A percentile compares a stretch with the other conserved stretches of the same genome.
phyloP scores from a whole-genome alignment of 2,888 invertebrate genomes.

The Himalopsyche tibetana region DNA sequence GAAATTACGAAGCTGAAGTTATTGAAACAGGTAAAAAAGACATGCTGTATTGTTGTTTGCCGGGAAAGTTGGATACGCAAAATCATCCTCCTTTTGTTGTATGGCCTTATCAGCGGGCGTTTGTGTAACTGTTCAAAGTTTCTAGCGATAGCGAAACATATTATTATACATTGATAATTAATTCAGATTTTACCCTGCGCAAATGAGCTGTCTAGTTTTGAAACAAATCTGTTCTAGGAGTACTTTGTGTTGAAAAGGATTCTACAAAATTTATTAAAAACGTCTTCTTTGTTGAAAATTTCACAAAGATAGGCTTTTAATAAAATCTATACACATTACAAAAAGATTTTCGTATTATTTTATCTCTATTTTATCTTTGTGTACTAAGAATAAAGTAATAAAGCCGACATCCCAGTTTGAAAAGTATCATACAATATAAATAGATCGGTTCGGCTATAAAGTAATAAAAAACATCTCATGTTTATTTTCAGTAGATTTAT shows the following conservation, averaged over 20 bases:
- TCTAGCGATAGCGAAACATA: constrained; percentile 52
- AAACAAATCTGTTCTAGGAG: constrained; percentile 12
- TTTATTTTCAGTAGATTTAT: no score
- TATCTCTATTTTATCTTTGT: no score
- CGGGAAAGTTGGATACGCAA: constrained; percentile 43
- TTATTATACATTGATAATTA: constrained; percentile 53
- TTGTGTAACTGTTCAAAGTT: constrained; percentile 44
- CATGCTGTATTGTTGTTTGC: constrained; percentile 16
- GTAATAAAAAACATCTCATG: no score
- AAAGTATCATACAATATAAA: no score
- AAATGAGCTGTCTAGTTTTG: constrained; percentile 40
- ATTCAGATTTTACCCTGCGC: constrained; percentile 47
- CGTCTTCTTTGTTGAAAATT: constrained; percentile 17
- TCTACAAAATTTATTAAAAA: neutral
- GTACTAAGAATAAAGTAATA: no score
- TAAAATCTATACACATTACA: neutral
- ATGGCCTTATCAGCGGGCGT: constrained; percentile 41
- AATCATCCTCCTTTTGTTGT: constrained; percentile 43
- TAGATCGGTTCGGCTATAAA: no score
- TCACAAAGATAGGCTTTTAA: neutral
- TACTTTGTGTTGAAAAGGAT: constrained; percentile 18
- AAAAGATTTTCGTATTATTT: no score
- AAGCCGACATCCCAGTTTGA: no score
- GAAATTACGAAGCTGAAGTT: neutral
- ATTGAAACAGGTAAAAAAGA: constrained; percentile 43